Conservation (phyloP, 2,113 vertebrate genomes). For the Cyphomyrus plagiostoma region DNA sequence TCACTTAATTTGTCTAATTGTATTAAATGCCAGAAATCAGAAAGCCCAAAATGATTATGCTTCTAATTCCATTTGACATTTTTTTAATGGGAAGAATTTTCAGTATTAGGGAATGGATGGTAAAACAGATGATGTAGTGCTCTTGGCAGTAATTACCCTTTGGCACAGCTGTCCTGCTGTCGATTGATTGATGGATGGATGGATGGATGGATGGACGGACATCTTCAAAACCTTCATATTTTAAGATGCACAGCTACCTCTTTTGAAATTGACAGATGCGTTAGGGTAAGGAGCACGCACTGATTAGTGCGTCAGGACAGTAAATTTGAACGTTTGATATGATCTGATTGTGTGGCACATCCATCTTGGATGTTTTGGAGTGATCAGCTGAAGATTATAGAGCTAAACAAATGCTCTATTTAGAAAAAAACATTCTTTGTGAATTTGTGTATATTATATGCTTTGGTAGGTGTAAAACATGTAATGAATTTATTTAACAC, state of each 20-base stretch:
- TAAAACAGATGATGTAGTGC: conserved; percentile 43
- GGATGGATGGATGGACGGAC: no score
- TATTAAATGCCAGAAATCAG: neutral
- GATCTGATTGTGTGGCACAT: neutral
- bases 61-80: conserved; percentile 54
- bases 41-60: conserved; percentile 38
- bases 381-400: neutral
- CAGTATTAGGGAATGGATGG: conserved; percentile 47
- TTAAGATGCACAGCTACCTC: neutral
- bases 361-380: neutral
- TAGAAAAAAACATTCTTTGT: neutral
- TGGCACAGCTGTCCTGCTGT: conserved; percentile 34
- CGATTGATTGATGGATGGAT: neutral
- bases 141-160: conserved; percentile 55
- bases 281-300: neutral
- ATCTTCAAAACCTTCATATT: neutral
- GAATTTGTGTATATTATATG: neutral
- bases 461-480: neutral
- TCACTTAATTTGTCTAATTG: conserved; percentile 14
- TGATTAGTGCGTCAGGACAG: no score
- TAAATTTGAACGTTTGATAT: neutral
- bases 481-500: neutral
- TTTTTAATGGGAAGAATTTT: conserved; percentile 58
- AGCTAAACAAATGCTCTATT: neutral
- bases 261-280: neutral